Evolutionary conservation across 2,113 vertebrate genomes (phyloP).

Genomic region (Ctenomys sociabilis): DNA sequence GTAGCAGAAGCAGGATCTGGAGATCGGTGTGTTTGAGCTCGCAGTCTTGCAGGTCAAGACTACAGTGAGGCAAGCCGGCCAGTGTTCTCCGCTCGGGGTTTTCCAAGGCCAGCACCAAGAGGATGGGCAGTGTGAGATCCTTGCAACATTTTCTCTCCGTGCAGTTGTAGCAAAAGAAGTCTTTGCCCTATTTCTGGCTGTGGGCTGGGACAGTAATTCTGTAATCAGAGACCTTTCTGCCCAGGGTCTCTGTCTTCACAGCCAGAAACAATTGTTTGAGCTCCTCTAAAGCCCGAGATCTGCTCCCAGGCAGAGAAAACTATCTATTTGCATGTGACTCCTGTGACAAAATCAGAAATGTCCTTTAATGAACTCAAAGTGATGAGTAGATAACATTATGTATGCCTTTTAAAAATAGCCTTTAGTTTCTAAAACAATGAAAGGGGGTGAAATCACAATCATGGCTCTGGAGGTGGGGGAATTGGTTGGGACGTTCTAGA

Average conservation of each 20-base stretch:
- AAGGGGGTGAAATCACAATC: rapidly evolving
- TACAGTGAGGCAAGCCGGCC: background rate
- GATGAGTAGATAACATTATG: background rate
- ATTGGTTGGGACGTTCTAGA: no score
- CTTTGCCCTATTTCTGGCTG: no score
- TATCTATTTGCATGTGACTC: background rate
- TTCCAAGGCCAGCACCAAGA: rapidly evolving
- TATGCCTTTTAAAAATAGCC: no score
- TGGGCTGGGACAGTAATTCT: rapidly evolving
- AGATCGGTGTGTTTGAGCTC: background rate
- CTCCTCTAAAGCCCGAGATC: rapidly evolving
- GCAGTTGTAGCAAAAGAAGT: rapidly evolving
- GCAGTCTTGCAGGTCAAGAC: background rate
- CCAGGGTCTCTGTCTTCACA: background rate
- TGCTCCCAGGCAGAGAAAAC: background rate
- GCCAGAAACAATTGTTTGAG: rapidly evolving
- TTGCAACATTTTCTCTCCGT: no score
- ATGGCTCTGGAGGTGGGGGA: rapidly evolving
- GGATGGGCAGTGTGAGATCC: rapidly evolving
- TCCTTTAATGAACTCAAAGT: background rate
- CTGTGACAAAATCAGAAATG: rapidly evolving
- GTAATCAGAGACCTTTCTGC: rapidly evolving
- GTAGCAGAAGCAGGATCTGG: background rate
- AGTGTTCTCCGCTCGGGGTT: background rate
- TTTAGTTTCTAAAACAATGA: background rate